A percentile compares a stretch with the other conserved stretches of the same genome.
Evolutionary conservation across 35 echinoderm and acorn worm genomes (phyloP).

Genomic region (Lytechinus pictus): DNA sequence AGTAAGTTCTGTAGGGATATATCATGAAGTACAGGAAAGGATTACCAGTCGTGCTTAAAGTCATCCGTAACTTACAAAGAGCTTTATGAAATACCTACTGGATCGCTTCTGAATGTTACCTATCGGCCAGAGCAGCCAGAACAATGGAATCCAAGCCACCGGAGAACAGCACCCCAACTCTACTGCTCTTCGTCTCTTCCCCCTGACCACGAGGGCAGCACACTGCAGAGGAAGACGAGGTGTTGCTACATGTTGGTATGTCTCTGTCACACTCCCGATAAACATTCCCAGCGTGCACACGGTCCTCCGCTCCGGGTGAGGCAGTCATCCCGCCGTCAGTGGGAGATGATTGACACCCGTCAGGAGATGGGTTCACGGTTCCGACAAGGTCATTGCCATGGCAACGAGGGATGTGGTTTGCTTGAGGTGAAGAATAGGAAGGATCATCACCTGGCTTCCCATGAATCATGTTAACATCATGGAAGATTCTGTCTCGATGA

Average conservation of each 20-base stretch:
- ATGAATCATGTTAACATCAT: neutral
- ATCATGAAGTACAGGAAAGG: too few species aligned
- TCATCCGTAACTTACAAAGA: too few species aligned
- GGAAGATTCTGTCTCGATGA: neutral
- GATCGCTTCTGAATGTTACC: slow-evolving; percentile 52
- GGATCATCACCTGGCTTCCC: neutral
- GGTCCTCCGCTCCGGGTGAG: neutral
- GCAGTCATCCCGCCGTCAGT: neutral
- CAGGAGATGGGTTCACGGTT: neutral
- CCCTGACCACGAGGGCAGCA: slow-evolving; percentile 17
- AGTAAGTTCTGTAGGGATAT: too few species aligned
- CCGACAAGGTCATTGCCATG: neutral
- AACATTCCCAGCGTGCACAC: neutral
- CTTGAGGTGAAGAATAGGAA: neutral
- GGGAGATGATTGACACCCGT: neutral
- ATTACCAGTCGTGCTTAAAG: too few species aligned
- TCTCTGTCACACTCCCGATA: neutral
- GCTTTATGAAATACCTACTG: too few species aligned
- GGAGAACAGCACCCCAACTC: slow-evolving; percentile 93
- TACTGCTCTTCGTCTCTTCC: neutral
- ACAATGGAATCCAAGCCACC: slow-evolving; percentile 97
- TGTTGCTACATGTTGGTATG: neutral
- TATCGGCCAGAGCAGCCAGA: slow-evolving; percentile 87
- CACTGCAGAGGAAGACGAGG: neutral
- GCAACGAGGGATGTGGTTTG: neutral